phyloP scores from a whole-genome alignment of 2,113 vertebrate species.

The Ictalurus furcatus region DNA sequence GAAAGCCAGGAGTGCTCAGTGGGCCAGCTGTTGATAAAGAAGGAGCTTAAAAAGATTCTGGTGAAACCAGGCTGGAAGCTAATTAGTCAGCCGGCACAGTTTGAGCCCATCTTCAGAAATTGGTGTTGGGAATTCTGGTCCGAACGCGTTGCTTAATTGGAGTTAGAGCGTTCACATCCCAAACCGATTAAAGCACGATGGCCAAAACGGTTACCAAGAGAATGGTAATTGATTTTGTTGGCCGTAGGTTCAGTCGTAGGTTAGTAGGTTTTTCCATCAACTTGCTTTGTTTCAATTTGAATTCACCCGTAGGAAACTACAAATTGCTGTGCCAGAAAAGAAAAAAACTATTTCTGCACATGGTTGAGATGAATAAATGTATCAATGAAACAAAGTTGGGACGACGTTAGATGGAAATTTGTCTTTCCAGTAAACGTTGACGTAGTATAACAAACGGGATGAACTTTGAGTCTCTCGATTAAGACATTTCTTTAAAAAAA shows the following conservation, averaged over 20 bases:
- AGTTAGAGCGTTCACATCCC: neutral
- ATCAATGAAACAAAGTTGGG: neutral
- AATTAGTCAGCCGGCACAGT: neutral
- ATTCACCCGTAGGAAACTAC: neutral
- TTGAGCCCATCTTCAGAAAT: neutral
- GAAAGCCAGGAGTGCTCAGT: neutral
- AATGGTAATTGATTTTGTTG: neutral
- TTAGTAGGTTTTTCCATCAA: neutral
- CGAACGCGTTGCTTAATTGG: neutral
- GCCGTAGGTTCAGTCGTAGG: neutral
- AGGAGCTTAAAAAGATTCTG: slow-evolving; percentile 7
- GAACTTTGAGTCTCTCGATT: too few relatives aligned
- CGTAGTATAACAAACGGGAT: neutral
- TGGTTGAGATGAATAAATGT: neutral
- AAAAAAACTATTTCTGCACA: neutral
- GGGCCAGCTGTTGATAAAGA: slow-evolving; percentile 31
- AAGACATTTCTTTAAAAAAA: too few relatives aligned
- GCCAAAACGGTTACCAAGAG: neutral
- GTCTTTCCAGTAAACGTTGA: neutral
- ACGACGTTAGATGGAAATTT: neutral
- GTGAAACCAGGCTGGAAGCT: neutral
- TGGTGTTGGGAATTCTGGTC: neutral
- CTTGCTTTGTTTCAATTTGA: neutral
- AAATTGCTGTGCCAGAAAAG: neutral
- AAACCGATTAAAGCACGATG: neutral